Percentiles rank a stretch among this genome's conserved stretches.
Conservation (phyloP, 2,888 invertebrate genomes). For the Perithous albicinctus region DNA sequence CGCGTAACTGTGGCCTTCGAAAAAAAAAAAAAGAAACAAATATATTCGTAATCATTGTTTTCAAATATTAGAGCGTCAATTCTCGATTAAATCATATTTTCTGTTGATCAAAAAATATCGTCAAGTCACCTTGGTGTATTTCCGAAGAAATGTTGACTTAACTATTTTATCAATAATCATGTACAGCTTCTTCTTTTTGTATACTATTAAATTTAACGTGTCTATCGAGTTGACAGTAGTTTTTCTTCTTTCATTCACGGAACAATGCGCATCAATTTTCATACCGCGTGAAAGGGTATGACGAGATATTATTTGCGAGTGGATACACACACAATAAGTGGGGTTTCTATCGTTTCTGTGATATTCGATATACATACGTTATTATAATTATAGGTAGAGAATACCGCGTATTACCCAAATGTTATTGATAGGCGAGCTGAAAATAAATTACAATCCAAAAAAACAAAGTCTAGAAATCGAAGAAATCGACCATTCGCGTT, state of each 20-base stretch:
- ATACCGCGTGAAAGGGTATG: conserved; percentile 5
- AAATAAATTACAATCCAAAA: not conserved
- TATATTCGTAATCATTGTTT: conserved; percentile 52
- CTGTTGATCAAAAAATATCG: conserved; percentile 35
- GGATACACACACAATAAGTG: conserved; percentile 38
- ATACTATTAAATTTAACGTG: conserved; percentile 26
- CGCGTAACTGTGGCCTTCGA: conserved; percentile 65
- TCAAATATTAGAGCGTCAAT: conserved; percentile 17
- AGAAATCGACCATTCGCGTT: not conserved
- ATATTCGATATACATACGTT: conserved; percentile 60
- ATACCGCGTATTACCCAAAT: conserved; percentile 12
- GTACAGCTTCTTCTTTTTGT: conserved; percentile 23
- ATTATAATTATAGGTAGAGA: conserved; percentile 26
- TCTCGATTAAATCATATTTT: conserved; percentile 27
- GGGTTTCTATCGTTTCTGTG: conserved; percentile 67
- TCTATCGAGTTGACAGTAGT: conserved; percentile 36
- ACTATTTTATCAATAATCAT: conserved; percentile 7
- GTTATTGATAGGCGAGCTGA: not conserved
- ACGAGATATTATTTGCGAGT: conserved; percentile 40
- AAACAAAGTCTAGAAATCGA: not conserved
- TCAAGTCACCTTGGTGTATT: conserved; percentile 27
- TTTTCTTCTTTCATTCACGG: conserved; percentile 34
- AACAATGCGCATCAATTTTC: conserved; percentile 47
- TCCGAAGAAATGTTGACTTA: conserved; percentile 1
- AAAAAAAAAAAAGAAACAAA: conserved; percentile 39